Conservation (phyloP, 2,113 vertebrate genomes). For the Takifugu flavidus region DNA sequence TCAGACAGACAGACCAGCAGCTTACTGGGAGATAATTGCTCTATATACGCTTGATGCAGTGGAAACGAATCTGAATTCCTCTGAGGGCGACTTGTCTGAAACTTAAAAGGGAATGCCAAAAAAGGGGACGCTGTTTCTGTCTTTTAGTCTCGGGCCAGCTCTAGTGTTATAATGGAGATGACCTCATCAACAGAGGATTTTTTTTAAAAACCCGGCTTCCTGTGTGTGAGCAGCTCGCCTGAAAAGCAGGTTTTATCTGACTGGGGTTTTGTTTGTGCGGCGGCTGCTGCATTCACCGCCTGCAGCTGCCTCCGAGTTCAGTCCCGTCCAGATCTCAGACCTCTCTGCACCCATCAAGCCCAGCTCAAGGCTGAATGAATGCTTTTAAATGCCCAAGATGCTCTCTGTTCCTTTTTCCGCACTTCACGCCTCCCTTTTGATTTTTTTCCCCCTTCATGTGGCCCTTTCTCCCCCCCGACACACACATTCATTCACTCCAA, state of each 20-base stretch:
- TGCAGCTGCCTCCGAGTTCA: constrained; percentile 53
- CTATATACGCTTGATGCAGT: constrained; percentile 12
- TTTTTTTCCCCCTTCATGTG: neutral
- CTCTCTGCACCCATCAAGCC: constrained; percentile 38
- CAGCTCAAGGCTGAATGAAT: constrained; percentile 50
- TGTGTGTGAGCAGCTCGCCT: constrained; percentile 2
- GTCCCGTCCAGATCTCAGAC: constrained; percentile 50
- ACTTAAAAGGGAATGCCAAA: constrained; percentile 21
- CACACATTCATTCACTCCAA: neutral
- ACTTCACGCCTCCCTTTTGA: constrained; percentile 21
- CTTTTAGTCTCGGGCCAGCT: neutral
- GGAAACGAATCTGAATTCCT: constrained; percentile 15
- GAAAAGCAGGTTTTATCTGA: constrained; percentile 29
- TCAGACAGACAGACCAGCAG: constrained; percentile 24
- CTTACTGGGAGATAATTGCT: constrained; percentile 44
- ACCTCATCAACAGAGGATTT: constrained; percentile 4
- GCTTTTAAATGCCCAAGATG: constrained; percentile 49
- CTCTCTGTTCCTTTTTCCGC: constrained; percentile 18
- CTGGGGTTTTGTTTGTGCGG: constrained; percentile 24
- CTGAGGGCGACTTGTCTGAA: constrained; percentile 8
- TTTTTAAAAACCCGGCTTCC: neutral
- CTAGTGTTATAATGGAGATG: constrained; percentile 8
- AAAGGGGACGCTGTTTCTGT: constrained; percentile 5
- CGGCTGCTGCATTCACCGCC: constrained; percentile 47
- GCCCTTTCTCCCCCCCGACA: neutral